Evolutionary conservation across 2,888 invertebrate species (phyloP).

Genomic region (Polydrusus tereticollis): DNA sequence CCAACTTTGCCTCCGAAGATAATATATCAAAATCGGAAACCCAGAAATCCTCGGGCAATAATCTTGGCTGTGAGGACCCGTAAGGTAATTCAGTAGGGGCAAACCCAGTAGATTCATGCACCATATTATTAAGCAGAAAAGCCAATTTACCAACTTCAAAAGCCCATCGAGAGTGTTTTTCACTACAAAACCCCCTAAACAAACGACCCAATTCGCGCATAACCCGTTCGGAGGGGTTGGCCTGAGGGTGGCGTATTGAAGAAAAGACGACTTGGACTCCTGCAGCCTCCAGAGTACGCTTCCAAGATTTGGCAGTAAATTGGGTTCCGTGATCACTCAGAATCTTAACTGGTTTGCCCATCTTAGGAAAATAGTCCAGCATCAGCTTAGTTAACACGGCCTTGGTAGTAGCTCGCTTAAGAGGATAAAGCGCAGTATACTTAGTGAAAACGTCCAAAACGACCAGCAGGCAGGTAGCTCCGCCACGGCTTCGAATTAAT

Average conservation of each 20-base stretch:
- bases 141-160: slow-evolving; percentile 13
- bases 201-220: slow-evolving; percentile 30
- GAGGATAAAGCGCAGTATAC: not conserved
- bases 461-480: not conserved
- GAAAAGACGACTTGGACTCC: not conserved
- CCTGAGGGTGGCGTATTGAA: not conserved
- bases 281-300: not conserved
- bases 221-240: not conserved
- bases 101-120: not conserved
- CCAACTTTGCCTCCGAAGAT: not conserved
- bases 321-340: not conserved
- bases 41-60: not conserved
- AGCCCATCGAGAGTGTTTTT: slow-evolving; percentile 34
- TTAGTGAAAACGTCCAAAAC: slow-evolving; percentile 5
- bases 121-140: not conserved
- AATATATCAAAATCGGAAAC: not conserved
- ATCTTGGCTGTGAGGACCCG: not conserved
- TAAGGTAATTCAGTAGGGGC: not conserved
- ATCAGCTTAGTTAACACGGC: not conserved
- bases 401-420: not conserved
- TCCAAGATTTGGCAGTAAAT: too few relatives aligned
- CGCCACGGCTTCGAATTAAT: not conserved
- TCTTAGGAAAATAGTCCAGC: not conserved
- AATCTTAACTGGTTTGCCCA: not conserved
- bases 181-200: slow-evolving; percentile 28